Conservation (phyloP, 1,140 invertebrate species). For the Danaus plexippus region DNA sequence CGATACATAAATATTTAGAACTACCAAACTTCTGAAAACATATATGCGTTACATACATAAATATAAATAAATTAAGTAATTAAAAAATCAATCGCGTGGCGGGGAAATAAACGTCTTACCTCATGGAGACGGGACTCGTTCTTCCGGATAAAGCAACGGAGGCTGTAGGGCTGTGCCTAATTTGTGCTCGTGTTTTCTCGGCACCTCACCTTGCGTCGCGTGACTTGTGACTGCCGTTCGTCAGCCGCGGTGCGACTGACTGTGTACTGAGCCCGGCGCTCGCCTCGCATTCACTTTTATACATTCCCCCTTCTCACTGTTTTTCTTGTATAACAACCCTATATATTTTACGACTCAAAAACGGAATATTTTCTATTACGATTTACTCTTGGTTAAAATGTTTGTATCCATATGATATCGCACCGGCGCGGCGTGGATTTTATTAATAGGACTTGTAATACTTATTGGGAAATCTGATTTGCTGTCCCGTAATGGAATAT, state of each 20-base stretch:
- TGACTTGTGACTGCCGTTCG: slow-evolving; percentile 22
- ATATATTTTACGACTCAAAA: not conserved
- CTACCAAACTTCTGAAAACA: too few species aligned
- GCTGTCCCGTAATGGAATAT: too few species aligned
- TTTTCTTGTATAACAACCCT: slow-evolving; percentile 19
- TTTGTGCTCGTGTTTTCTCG: slow-evolving; percentile 4
- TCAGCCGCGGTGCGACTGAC: slow-evolving; percentile 43
- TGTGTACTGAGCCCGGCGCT: slow-evolving; percentile 37
- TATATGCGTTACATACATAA: too few species aligned
- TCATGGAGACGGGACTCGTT: slow-evolving; percentile 39
- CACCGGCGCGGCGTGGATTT: too few species aligned
- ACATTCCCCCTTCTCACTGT: slow-evolving; percentile 42
- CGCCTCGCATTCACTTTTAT: slow-evolving; percentile 49
- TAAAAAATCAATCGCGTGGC: slow-evolving; percentile 16
- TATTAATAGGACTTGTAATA: too few species aligned
- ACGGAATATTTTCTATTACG: too few species aligned
- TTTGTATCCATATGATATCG: too few species aligned
- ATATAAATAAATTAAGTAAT: too few species aligned
- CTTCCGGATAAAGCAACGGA: slow-evolving; percentile 2
- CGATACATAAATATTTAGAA: too few species aligned
- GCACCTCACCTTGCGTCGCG: slow-evolving; percentile 15
- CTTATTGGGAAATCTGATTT: too few species aligned
- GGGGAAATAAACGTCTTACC: slow-evolving; percentile 33
- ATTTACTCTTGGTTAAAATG: too few species aligned
- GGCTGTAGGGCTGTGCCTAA: too few species aligned